A percentile compares a stretch with the other conserved stretches of the same genome.
These are phyloP conservation scores for Phaethornis superciliosus DNA, from an alignment of 2,113 vertebrate species.

Conservation along the genomic window DNA sequence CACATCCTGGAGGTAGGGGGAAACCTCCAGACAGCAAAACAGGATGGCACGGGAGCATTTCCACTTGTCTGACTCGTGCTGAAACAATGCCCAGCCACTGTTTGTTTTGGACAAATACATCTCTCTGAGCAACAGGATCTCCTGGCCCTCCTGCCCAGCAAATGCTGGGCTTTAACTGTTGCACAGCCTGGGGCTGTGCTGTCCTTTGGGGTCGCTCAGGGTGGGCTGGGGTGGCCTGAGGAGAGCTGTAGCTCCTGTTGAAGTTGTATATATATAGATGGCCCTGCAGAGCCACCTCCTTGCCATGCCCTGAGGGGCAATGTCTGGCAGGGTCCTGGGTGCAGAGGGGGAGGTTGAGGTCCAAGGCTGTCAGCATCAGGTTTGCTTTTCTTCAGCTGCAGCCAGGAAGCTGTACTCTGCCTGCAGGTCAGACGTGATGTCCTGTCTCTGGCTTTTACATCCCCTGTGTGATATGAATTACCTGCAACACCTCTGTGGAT, in stretches of 20 bases:
- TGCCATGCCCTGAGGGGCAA: fast-evolving
- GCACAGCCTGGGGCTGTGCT: background rate
- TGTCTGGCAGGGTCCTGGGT: background rate
- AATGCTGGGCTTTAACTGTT: slow-evolving; percentile 22
- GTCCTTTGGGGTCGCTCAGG: background rate
- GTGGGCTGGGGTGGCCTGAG: background rate
- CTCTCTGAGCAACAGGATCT: slow-evolving; percentile 58
- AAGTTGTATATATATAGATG: background rate
- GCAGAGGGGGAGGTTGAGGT: background rate
- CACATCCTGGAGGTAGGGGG: slow-evolving; percentile 60
- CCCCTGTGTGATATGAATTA: fast-evolving
- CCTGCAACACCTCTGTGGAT: background rate
- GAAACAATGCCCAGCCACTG: slow-evolving; percentile 63
- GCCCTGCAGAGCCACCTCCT: background rate
- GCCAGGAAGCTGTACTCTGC: fast-evolving
- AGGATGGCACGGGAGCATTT: slow-evolving; percentile 63
- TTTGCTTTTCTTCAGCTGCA: background rate
- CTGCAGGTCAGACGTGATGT: background rate
- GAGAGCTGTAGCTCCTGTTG: background rate
- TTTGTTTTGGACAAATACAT: slow-evolving; percentile 57
- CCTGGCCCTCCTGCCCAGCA: background rate
- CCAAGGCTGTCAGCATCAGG: fast-evolving
- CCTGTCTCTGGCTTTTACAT: background rate
- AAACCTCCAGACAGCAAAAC: slow-evolving; percentile 69
- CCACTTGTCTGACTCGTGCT: slow-evolving; percentile 55